A percentile compares a stretch with the other conserved stretches of the same genome.
These are phyloP conservation scores for Tromatobia lineatoria DNA, from an alignment of 2,888 invertebrate genomes.

Conservation along the genomic window DNA sequence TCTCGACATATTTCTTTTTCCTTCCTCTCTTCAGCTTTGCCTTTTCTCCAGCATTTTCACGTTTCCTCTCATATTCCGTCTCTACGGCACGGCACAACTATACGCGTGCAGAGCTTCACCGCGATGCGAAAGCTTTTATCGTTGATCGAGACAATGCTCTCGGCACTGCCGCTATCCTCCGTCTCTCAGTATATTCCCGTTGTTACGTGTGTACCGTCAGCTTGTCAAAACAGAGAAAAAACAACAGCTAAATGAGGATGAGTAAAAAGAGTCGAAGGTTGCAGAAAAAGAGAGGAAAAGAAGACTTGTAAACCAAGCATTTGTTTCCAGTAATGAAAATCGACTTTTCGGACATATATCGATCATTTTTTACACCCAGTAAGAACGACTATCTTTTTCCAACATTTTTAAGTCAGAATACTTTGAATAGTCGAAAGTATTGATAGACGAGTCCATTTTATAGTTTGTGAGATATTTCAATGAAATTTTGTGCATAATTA, in stretches of 20 bases:
- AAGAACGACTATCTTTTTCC: background rate
- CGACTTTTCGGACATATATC: background rate
- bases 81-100: constrained; percentile 39
- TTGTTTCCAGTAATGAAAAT: constrained; percentile 2
- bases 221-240: constrained; percentile 32
- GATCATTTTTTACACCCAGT: background rate
- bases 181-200: constrained; percentile 33
- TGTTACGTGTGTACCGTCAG: constrained; percentile 25
- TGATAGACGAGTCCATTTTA: too few species aligned
- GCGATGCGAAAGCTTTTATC: constrained; percentile 81
- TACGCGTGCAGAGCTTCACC: constrained; percentile 67
- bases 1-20: constrained; percentile 36
- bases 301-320: background rate
- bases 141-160: constrained; percentile 78
- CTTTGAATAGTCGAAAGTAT: too few species aligned
- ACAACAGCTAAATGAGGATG: background rate
- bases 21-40: constrained; percentile 63
- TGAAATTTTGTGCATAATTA: too few species aligned
- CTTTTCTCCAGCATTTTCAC: constrained; percentile 65
- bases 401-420: too few species aligned
- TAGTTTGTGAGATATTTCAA: too few species aligned
- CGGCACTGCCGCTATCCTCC: constrained; percentile 58
- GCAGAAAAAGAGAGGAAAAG: constrained; percentile 23
- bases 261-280: constrained; percentile 25
- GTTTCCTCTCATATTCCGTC: constrained; percentile 51